These are phyloP conservation scores for Larimichthys polyactis DNA, from an alignment of 2,113 vertebrate genomes.

Conservation along the genomic window DNA sequence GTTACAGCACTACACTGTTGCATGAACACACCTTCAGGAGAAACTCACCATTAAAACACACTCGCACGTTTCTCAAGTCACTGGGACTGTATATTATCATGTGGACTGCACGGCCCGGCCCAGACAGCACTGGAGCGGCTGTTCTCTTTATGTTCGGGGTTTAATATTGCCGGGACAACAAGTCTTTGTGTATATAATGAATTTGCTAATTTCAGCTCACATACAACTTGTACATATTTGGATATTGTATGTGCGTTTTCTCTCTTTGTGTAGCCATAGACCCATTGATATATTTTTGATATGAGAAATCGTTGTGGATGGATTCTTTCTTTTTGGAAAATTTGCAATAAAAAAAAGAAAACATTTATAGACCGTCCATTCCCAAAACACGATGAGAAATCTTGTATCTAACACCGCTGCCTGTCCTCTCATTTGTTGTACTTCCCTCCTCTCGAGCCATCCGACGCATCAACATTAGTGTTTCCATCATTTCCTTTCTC, in stretches of 20 bases:
- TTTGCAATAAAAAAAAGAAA: conserved; percentile 66
- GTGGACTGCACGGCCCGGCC: conserved; percentile 43
- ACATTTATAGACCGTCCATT: conserved; percentile 59
- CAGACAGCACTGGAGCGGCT: conserved; percentile 38
- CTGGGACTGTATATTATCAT: conserved; percentile 61
- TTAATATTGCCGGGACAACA: conserved; percentile 50
- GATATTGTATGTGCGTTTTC: conserved; percentile 81
- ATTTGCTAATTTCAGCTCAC: conserved; percentile 76
- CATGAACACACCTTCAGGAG: conserved; percentile 36
- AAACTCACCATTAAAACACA: conserved; percentile 41
- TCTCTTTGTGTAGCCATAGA: conserved; percentile 83
- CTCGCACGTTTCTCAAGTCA: conserved; percentile 36
- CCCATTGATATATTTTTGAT: conserved; percentile 87
- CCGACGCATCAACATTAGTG: conserved; percentile 34
- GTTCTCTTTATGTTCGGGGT: conserved; percentile 28
- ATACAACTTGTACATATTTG: conserved; percentile 86
- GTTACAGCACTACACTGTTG: conserved; percentile 29
- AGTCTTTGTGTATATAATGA: conserved; percentile 79
- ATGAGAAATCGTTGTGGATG: conserved; percentile 76
- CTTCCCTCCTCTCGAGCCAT: conserved; percentile 19
- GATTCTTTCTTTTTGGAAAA: conserved; percentile 42
- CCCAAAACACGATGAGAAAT: conserved; percentile 8
- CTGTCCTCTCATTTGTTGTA: conserved; percentile 16
- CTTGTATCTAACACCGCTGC: conserved; percentile 27
- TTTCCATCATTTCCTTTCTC: conserved; percentile 23